Evolutionary conservation across 2,113 vertebrate species (phyloP), one percentile per base, ranked within the genome.

Genomic region (Coptodon bakossiorum): DNA sequence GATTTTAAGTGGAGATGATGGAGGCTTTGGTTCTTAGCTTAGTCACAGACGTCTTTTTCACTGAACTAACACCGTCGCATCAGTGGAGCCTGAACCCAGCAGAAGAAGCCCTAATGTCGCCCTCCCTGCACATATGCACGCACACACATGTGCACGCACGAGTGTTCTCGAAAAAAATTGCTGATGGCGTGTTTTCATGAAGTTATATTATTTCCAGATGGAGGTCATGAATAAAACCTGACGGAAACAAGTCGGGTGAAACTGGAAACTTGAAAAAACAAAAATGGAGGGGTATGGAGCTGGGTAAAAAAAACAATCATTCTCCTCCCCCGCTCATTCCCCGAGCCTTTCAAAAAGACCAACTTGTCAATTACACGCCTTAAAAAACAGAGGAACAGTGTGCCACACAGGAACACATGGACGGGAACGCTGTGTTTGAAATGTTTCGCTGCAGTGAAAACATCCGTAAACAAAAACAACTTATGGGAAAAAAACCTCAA

Each of bases 161-260:
- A 87, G 53, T 92, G 86, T 85, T 92, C 83, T 84, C 89, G 86
- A 93, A 93, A 38, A 68, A 78, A 94, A 95, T 93, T 94, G 94
- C 95, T 94, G 92, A 95, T 90, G 95, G 91, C 90, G 95, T 95
- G 92, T 95, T 96, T 96, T 95, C 94, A 92, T 94, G 92, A 93
- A 91, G 91, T 89, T 89, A 96, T 96, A 97, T 97, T 95, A 96
- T 96, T 97, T 97, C 96, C 96, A 97, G 96, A 97, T 97, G 96
- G 95, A 93, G 95, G 91, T 95, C 94, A 95, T 95, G 95, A 96
- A 96, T 96, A 95, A 95, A 96, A 96, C 93, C 89, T 48, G 83
- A 95, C 93, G 94, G 96, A 96, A 96, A 96, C 90, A 92, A 94
- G 91, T 95, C 36, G 91, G 92, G 94, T 95, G 95, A 96, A 97